These are phyloP conservation scores for Diphyllodes magnificus DNA, from an alignment of 2,113 vertebrate species.

Conservation along the genomic window DNA sequence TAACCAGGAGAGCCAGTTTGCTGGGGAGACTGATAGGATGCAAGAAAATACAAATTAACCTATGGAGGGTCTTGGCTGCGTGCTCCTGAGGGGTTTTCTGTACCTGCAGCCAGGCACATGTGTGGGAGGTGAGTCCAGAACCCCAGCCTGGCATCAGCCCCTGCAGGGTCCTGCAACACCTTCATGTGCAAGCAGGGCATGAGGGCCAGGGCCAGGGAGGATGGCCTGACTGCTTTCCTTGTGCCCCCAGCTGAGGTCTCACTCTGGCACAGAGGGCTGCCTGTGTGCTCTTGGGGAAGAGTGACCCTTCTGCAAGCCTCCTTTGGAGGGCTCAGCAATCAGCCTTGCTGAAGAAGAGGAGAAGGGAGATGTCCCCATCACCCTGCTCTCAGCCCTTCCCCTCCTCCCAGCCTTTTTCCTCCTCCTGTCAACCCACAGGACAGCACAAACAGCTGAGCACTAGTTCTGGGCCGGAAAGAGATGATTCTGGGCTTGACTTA, in stretches of 20 bases:
- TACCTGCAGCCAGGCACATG: neutral
- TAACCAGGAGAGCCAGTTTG: neutral
- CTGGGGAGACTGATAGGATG: neutral
- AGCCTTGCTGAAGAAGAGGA: neutral
- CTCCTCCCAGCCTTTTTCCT: neutral
- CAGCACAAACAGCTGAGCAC: neutral
- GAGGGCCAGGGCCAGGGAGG: neutral
- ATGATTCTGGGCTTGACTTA: neutral
- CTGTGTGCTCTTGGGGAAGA: accelerated
- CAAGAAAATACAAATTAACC: neutral
- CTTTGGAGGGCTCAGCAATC: neutral
- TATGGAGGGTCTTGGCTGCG: neutral
- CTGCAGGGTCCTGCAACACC: neutral
- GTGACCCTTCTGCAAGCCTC: neutral
- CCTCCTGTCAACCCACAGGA: neutral
- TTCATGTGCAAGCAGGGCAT: accelerated
- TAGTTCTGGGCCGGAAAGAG: neutral
- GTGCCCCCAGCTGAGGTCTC: neutral
- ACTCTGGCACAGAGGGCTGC: neutral
- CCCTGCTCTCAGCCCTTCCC: neutral
- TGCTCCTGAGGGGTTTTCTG: neutral
- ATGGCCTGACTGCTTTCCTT: neutral
- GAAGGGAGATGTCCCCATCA: neutral
- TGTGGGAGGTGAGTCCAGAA: neutral
- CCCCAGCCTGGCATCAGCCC: accelerated